Evolutionary conservation across 2,113 vertebrate species (phyloP), one percentile per base, ranked within the genome.

Genomic region (Heterotilapia buettikoferi): DNA sequence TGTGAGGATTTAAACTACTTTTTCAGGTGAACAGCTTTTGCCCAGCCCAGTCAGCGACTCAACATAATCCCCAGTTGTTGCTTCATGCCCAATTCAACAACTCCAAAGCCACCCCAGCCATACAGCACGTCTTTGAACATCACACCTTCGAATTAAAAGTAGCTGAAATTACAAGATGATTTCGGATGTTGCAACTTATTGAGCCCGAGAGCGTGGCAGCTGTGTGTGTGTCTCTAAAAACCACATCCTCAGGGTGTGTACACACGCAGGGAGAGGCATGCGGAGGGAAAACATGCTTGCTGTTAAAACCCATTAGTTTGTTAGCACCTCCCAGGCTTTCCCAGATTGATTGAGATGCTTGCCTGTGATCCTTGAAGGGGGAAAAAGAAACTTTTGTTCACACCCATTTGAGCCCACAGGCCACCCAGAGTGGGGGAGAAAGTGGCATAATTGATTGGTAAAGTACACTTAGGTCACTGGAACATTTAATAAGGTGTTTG

Each of bases 201-300:
- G 33, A 24, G 47, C 31, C 40, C 31, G 38, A 6, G 31, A 24
- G 45, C 82, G 36, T 80, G 87, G 24, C 36, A 68, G 83, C 47
- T 84, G 45, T 66, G 59, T 87, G 83, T 83, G 83, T 73, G 10
- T 87, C 82, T 92, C 80, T 57, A 38, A 73, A 90, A 80, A 83
- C 91, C 89, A 93, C 91, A 92, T 92, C 92, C 92, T 89, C 80
- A 10, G 91, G 90, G 91, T 92, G 92, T 95, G 93, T 92, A 57
- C 73, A 84, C 85, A 43, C 86, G 36, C 68, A 40, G 76, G 90
- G 84, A 90, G 89, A 93, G 92, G 91, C 91, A 91, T 89, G 92
- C 36, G 3, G 81, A 90, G 87, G 87, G 57, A 90, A 94, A 93
- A 92, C 92, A 88, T 66, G 63, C 89, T 86, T 76, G 59, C 90